Evolutionary conservation across 2,888 invertebrate species (phyloP).

Genomic region (Tachina lurida): DNA sequence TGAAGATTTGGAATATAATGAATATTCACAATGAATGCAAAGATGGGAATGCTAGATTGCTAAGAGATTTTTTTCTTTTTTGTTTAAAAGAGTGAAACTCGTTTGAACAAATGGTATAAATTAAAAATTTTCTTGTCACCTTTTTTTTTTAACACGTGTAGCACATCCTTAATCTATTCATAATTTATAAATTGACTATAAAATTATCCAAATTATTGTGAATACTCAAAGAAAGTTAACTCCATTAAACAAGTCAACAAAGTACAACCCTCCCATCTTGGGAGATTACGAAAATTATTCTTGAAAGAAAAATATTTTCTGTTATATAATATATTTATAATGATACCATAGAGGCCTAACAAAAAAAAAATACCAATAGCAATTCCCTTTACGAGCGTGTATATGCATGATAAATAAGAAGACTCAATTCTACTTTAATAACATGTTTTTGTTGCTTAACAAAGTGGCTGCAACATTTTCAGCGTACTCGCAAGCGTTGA

Average conservation of each 20-base stretch:
- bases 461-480: constrained; percentile 59
- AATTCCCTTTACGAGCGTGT: constrained; percentile 80
- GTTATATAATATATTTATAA: constrained; percentile 72
- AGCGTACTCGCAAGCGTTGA: constrained; percentile 72
- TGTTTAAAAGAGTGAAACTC: too few species aligned
- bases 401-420: constrained; percentile 13
- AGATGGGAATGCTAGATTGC: too few species aligned
- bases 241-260: constrained; percentile 70
- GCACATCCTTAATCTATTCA: constrained; percentile 54
- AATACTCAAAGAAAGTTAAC: constrained; percentile 69
- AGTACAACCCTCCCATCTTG: constrained; percentile 20
- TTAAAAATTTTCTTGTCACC: constrained; percentile 17
- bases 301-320: constrained; percentile 17
- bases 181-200: constrained; percentile 72
- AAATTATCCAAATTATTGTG: constrained; percentile 73
- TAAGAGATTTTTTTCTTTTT: too few species aligned
- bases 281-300: constrained; percentile 5
- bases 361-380: constrained; percentile 73
- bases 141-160: constrained; percentile 35
- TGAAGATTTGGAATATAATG: too few species aligned
- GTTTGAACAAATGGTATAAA: too few species aligned
- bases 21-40: too few species aligned
- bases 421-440: constrained; percentile 61
- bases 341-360: constrained; percentile 78
- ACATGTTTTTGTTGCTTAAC: constrained; percentile 56